These are phyloP conservation scores for Xiphophorus couchianus DNA, from an alignment of 2,113 vertebrate species.

Conservation along the genomic window DNA sequence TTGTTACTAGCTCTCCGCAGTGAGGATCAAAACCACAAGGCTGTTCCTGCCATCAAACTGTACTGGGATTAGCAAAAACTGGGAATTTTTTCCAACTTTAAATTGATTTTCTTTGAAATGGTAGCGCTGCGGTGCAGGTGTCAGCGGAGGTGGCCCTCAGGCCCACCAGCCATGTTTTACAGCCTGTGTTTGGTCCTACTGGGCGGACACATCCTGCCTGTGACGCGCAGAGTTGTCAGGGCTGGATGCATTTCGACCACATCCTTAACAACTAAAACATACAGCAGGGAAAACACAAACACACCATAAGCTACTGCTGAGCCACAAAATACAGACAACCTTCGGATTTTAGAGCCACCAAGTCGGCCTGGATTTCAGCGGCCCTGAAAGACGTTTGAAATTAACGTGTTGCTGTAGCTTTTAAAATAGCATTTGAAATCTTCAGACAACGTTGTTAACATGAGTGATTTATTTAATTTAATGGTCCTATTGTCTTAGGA, in stretches of 20 bases:
- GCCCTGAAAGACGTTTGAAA: neutral
- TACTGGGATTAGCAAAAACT: slow-evolving; percentile 29
- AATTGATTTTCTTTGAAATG: slow-evolving; percentile 37
- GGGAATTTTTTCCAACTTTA: slow-evolving; percentile 42
- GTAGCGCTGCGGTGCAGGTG: slow-evolving; percentile 27
- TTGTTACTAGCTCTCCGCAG: slow-evolving; percentile 10
- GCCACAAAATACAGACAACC: slow-evolving; percentile 23
- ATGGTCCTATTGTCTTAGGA: too few relatives aligned
- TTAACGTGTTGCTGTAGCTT: too few relatives aligned
- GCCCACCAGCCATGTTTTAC: slow-evolving; percentile 20
- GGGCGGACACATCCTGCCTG: slow-evolving; percentile 29
- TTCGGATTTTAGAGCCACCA: slow-evolving; percentile 8
- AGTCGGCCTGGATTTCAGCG: neutral
- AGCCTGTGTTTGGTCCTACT: slow-evolving; percentile 15
- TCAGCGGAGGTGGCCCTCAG: slow-evolving; percentile 33
- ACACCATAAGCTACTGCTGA: slow-evolving; percentile 21
- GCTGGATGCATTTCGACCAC: slow-evolving; percentile 42
- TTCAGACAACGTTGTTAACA: neutral
- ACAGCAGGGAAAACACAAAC: slow-evolving; percentile 38
- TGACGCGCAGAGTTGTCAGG: slow-evolving; percentile 27
- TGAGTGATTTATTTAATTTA: neutral
- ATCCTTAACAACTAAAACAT: slow-evolving; percentile 54
- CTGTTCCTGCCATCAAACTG: slow-evolving; percentile 51
- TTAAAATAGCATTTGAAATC: too few relatives aligned
- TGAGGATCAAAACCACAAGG: slow-evolving; percentile 42